Conservation (phyloP, 2,113 vertebrate species). For the Vidua chalybeata region DNA sequence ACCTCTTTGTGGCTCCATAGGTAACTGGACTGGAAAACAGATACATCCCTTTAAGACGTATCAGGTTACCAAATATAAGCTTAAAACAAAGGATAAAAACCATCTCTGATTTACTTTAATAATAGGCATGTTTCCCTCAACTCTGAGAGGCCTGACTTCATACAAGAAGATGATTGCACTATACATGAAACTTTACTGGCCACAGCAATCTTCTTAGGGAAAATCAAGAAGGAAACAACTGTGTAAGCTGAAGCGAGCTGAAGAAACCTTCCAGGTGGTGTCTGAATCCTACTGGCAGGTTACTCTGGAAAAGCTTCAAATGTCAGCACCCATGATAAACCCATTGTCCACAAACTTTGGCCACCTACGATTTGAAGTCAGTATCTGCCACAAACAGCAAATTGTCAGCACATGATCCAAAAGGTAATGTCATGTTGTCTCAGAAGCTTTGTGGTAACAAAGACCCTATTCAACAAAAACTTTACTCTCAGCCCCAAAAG, state of each 20-base stretch:
- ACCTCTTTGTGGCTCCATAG: background rate
- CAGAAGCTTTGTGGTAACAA: conserved; percentile 39
- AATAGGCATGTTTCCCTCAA: background rate
- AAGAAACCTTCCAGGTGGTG: background rate
- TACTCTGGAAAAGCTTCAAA: conserved; percentile 18
- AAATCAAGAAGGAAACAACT: background rate
- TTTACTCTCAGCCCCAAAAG: conserved; percentile 13
- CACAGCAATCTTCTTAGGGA: background rate
- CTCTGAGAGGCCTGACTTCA: background rate
- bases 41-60: background rate
- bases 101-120: background rate
- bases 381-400: conserved; percentile 19
- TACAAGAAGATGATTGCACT: background rate
- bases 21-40: background rate
- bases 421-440: conserved; percentile 48
- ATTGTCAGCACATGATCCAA: conserved; percentile 26
- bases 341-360: conserved; percentile 1
- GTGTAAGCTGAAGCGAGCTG: background rate
- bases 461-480: conserved; percentile 40
- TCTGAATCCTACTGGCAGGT: background rate
- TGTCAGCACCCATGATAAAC: background rate
- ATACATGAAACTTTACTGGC: background rate
- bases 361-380: background rate
- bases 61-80: background rate
- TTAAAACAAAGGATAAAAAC: background rate